phyloP scores from a whole-genome alignment of 1,140 invertebrate species.

The Brachystomella parvula region DNA sequence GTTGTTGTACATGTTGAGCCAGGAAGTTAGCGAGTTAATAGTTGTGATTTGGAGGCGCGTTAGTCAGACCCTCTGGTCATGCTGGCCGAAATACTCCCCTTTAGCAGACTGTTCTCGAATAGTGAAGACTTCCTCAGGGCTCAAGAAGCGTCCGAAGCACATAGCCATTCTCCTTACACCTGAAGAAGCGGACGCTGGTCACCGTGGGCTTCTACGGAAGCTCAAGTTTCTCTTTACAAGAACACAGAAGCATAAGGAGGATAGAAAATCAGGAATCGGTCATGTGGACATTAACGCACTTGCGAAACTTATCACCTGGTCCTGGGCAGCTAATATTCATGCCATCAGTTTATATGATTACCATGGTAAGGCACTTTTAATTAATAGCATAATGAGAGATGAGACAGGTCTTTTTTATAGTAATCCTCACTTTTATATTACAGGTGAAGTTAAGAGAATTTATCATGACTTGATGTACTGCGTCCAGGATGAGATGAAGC shows the following conservation, averaged over 20 bases:
- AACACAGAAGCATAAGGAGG: neutral
- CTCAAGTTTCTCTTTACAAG: neutral
- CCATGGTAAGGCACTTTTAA: conserved; percentile 23
- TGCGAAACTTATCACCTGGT: conserved; percentile 29
- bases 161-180: conserved; percentile 27
- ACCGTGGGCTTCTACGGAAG: neutral
- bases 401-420: neutral
- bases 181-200: neutral
- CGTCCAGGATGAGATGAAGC: conserved; percentile 28
- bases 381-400: neutral
- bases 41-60: conserved; percentile 13
- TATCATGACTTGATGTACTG: conserved; percentile 26
- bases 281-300: conserved; percentile 20
- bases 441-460: conserved; percentile 23
- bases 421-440: conserved; percentile 8
- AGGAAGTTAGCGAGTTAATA: conserved; percentile 19
- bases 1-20: conserved; percentile 19
- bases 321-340: conserved; percentile 28
- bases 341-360: conserved; percentile 35
- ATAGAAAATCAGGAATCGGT: conserved; percentile 2
- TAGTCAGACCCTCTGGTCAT: conserved; percentile 17
- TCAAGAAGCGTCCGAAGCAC: conserved; percentile 30
- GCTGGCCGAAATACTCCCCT: conserved; percentile 18
- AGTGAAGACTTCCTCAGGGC: conserved; percentile 8
- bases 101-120: conserved; percentile 15